Evolutionary conservation across 2,113 vertebrate species (phyloP), one percentile per base, ranked within the genome.

Genomic region (Plecotus auritus): DNA sequence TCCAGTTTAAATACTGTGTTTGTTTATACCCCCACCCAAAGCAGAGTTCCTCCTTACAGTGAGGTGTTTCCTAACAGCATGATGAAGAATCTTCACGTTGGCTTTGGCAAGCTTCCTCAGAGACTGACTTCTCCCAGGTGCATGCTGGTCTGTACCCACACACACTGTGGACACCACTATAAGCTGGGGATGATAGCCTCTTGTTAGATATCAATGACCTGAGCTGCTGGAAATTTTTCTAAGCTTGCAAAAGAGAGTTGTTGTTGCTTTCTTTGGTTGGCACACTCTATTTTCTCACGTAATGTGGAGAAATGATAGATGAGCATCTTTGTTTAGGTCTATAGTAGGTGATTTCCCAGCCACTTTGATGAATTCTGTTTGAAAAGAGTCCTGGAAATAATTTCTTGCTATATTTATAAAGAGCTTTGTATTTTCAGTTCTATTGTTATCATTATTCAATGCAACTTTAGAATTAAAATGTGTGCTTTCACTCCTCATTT

Each of bases 331-430:
- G 73, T 97, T 92, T 92, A 88, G 54, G 28, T 94, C 69, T 37
- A 77, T 78, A 91, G 20, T 69, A 56, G 82, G 54, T 37, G 40
- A 86, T 95, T 95, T 95, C 81, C 85, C 69, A 89, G 88, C 1
- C n/a, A 72, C 64, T 82, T 93, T 78, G 37, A 90, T 72, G 59
- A n/a, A 86, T 72, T 92, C 81, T 95, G 3, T 85, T 92, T n/a
- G 69, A 87, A 51, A 96, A 42, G 73, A 88, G 83, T 61, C 51
- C 85, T 95, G 77, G 88, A 95, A 95, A 92, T 95, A 72, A 93
- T 94, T 95, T 88, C 67, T 95, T 90, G 87, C 54, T 88, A 4
- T 78, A 80, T 95, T 95, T 96, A 95, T 85, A 95, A 84, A 70
- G 88, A 47, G 18, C 59, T 90, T 70, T 80, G 49, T 56, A 73